These are phyloP conservation scores for Hirundo rustica DNA, from an alignment of 2,797 vertebrate species.

Conservation along the genomic window DNA sequence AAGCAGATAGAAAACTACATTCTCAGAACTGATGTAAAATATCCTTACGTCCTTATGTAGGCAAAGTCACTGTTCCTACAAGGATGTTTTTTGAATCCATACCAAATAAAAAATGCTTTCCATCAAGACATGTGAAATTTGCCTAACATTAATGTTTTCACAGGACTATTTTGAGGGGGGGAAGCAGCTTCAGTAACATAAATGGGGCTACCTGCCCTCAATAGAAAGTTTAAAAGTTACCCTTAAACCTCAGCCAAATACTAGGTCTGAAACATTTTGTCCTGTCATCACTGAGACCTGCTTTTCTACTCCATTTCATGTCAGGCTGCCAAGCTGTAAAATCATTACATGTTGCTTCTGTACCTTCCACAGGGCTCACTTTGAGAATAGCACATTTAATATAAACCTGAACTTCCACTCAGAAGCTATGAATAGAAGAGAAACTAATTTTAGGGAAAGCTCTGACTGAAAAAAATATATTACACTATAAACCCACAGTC, in stretches of 20 bases:
- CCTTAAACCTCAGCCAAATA: neutral
- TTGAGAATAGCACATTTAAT: neutral
- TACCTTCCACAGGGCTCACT: accelerated
- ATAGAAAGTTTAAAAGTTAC: neutral
- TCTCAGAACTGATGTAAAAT: neutral
- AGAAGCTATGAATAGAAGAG: neutral
- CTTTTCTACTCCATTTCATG: neutral
- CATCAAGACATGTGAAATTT: neutral
- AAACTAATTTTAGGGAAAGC: neutral
- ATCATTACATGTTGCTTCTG: neutral
- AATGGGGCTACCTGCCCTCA: neutral
- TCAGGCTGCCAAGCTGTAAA: neutral
- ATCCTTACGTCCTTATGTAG: neutral
- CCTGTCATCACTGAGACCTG: neutral
- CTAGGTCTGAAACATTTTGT: neutral
- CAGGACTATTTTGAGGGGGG: neutral
- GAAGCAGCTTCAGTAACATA: neutral
- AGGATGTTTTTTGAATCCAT: neutral
- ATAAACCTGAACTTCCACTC: neutral
- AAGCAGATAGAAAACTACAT: neutral
- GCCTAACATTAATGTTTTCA: neutral
- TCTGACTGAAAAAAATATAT: neutral
- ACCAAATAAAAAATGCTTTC: neutral
- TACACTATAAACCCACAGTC: neutral
- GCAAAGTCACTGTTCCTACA: neutral